A percentile compares a stretch with the other conserved stretches of the same genome.
Evolutionary conservation across 2,888 invertebrate genomes (phyloP).

Genomic region (Auanema sp.): DNA sequence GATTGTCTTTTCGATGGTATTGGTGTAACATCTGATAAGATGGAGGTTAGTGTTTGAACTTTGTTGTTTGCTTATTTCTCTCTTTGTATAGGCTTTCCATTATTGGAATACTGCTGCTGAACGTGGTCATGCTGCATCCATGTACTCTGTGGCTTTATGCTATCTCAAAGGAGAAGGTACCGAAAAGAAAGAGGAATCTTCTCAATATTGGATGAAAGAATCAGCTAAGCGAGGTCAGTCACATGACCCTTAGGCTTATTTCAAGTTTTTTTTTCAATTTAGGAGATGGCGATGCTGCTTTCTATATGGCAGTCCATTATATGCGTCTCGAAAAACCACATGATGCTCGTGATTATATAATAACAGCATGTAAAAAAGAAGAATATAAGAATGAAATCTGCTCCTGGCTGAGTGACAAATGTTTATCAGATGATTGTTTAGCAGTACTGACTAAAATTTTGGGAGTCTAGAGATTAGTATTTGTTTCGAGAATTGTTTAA

Average conservation of each 20-base stretch:
- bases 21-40: constrained; percentile 16
- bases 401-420: constrained; percentile 16
- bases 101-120: constrained; percentile 15
- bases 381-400: constrained; percentile 14
- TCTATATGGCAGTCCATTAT: constrained; percentile 14
- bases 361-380: constrained; percentile 5
- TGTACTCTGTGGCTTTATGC: constrained; percentile 18
- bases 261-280: neutral
- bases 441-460: no score
- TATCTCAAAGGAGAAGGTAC: constrained; percentile 15
- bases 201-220: constrained; percentile 19
- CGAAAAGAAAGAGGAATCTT: constrained; percentile 6
- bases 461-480: no score
- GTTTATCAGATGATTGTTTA: constrained; percentile 9
- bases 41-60: constrained; percentile 5
- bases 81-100: constrained; percentile 9
- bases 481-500: no score
- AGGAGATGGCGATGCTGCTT: constrained; percentile 19
- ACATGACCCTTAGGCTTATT: neutral
- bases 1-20: constrained; percentile 18
- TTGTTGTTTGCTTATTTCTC: neutral
- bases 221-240: constrained; percentile 17
- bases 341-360: constrained; percentile 4
- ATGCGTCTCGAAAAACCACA: constrained; percentile 13
- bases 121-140: constrained; percentile 11